phyloP scores from a whole-genome alignment of 2,113 vertebrate species.

The Daboia siamensis region DNA sequence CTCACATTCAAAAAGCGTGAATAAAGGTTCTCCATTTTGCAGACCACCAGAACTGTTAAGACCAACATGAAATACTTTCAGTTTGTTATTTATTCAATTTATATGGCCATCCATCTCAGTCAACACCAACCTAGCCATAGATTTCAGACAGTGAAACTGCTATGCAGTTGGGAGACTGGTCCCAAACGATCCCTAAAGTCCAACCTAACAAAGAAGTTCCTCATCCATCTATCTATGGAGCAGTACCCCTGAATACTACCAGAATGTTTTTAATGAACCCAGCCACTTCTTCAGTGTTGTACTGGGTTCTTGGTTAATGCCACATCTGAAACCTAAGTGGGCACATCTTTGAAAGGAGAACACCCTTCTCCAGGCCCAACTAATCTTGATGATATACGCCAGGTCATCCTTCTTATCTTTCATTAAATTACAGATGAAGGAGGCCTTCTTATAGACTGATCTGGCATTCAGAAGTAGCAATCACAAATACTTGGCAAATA shows the following conservation, averaged over 20 bases:
- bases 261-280: background rate
- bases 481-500: background rate
- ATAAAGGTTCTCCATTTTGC: background rate
- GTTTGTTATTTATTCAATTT: background rate
- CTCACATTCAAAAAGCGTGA: background rate
- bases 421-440: background rate
- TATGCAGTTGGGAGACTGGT: no score
- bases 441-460: background rate
- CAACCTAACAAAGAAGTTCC: background rate
- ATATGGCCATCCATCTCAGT: background rate
- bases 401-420: background rate
- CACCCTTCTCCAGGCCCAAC: background rate
- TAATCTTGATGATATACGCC: background rate
- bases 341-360: background rate
- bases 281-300: background rate
- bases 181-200: background rate
- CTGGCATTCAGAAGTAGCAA: background rate
- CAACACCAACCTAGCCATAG: no score
- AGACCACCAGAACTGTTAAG: constrained; percentile 5
- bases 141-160: no score
- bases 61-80: constrained; percentile 17
- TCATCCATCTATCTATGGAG: background rate
- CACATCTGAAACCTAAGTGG: no score
- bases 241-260: background rate
- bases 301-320: background rate